Conservation (phyloP, 2,113 vertebrate species). For the Cinclus cinclus region DNA sequence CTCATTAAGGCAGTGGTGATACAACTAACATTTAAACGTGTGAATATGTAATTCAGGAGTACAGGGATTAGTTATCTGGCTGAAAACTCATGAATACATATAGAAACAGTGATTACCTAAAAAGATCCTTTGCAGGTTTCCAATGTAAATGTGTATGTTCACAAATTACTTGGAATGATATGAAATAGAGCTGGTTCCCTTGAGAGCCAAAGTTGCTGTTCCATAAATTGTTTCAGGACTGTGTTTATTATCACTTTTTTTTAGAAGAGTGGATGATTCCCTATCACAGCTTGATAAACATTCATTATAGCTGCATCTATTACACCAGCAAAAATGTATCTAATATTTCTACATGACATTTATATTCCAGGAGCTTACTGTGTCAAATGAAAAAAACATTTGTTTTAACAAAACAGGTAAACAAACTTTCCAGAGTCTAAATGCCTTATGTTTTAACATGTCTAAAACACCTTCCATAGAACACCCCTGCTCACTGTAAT, state of each 20-base stretch:
- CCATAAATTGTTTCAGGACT: neutral
- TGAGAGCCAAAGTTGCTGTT: neutral
- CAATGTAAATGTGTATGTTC: neutral
- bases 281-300: slow-evolving; percentile 28
- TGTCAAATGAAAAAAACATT: neutral
- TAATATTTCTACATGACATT: slow-evolving; percentile 17
- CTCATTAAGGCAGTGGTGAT: neutral
- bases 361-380: neutral
- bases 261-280: neutral
- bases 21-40: neutral
- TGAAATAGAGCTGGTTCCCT: neutral
- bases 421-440: neutral
- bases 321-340: neutral
- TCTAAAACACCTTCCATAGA: neutral
- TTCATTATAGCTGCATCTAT: neutral
- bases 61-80: slow-evolving; percentile 8
- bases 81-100: slow-evolving; percentile 51
- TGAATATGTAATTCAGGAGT: slow-evolving; percentile 9
- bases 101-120: slow-evolving; percentile 36
- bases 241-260: slow-evolving; percentile 18
- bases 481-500: neutral
- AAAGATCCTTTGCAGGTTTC: neutral
- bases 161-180: slow-evolving; percentile 26
- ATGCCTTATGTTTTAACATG: neutral
- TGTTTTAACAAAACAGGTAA: neutral